Conservation (phyloP, 2,888 invertebrate genomes). For the Nudaria mundana region DNA sequence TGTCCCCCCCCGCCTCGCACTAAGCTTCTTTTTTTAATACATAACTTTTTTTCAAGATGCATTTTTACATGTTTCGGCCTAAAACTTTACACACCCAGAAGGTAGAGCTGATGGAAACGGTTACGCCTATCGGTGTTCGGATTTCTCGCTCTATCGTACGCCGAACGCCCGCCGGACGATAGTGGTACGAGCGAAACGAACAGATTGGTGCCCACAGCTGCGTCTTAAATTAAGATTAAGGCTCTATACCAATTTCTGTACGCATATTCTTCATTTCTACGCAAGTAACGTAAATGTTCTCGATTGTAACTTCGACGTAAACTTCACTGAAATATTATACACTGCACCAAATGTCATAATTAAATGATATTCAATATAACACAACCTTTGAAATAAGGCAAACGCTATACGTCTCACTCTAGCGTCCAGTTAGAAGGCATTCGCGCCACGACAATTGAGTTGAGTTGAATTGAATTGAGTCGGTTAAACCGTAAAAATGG, state of each 20-base stretch:
- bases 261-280: constrained; percentile 61
- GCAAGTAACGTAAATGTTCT: constrained; percentile 48
- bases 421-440: constrained; percentile 77
- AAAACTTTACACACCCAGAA: constrained; percentile 80
- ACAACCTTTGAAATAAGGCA: constrained; percentile 48
- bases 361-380: constrained; percentile 40
- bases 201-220: constrained; percentile 58
- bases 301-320: constrained; percentile 25
- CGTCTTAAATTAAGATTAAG: constrained; percentile 77
- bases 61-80: constrained; percentile 82
- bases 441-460: constrained; percentile 80
- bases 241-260: constrained; percentile 69
- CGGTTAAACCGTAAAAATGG: constrained; percentile 79
- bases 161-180: constrained; percentile 58
- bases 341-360: constrained; percentile 22
- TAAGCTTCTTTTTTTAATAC: constrained; percentile 81
- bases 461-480: constrained; percentile 82
- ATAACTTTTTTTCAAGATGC: constrained; percentile 82
- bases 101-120: constrained; percentile 62
- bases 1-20: constrained; percentile 78
- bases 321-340: constrained; percentile 18
- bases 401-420: constrained; percentile 74
- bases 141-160: constrained; percentile 63
- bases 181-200: constrained; percentile 73
- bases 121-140: constrained; percentile 68